A percentile compares a stretch with the other conserved stretches of the same genome.
phyloP scores from a whole-genome alignment of 2,888 invertebrate species.

The Calliopum simillimum region DNA sequence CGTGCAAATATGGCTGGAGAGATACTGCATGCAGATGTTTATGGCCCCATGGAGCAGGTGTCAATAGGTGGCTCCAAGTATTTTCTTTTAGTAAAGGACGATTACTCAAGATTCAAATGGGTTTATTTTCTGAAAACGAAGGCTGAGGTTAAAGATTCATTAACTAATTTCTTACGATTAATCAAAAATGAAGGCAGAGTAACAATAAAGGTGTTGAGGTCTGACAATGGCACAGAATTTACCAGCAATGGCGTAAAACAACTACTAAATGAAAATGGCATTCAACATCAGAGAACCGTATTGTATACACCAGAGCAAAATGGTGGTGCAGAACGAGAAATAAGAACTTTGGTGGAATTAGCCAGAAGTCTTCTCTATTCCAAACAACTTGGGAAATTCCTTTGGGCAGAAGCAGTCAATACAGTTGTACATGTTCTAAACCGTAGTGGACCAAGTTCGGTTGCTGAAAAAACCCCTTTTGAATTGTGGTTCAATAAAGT shows the following conservation, averaged over 20 bases:
- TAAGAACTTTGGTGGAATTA: background rate
- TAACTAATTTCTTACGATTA: background rate
- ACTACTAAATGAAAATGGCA: constrained; percentile 15
- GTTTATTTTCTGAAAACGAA: background rate
- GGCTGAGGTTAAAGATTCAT: background rate
- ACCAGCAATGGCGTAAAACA: constrained; percentile 24
- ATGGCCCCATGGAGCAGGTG: constrained; percentile 1
- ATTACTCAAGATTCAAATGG: background rate
- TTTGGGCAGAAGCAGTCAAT: background rate
- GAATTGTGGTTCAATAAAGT: constrained; percentile 41
- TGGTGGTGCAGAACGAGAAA: background rate
- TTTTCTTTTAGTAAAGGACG: background rate
- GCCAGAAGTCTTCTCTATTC: background rate
- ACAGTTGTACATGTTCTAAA: no score
- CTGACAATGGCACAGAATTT: constrained; percentile 26
- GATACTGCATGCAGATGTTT: no score
- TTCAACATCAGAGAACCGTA: background rate
- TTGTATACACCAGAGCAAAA: background rate
- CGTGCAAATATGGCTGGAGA: no score
- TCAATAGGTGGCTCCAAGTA: no score
- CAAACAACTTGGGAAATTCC: background rate
- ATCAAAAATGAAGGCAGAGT: background rate
- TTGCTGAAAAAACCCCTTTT: constrained; percentile 18
- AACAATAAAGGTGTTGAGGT: background rate
- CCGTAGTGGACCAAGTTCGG: no score